phyloP scores from a whole-genome alignment of 2,888 invertebrate genomes.

The Amphipoea oculea region DNA sequence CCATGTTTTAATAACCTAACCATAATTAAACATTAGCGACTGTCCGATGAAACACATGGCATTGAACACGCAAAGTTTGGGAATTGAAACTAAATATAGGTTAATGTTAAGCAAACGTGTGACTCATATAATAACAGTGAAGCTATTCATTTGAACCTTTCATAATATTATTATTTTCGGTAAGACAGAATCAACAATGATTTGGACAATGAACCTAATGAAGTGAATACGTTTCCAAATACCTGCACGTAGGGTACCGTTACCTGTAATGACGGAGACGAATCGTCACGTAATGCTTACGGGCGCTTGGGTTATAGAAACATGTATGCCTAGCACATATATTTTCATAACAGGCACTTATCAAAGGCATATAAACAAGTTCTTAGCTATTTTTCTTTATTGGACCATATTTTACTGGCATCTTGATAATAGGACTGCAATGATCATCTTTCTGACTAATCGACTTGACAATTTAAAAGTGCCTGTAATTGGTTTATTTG shows the following conservation, averaged over 20 bases:
- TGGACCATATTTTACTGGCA: background rate
- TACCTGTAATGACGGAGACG: constrained; percentile 43
- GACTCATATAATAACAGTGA: constrained; percentile 43
- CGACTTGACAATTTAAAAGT: no score
- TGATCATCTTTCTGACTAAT: background rate
- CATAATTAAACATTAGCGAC: constrained; percentile 31
- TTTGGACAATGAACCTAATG: constrained; percentile 34
- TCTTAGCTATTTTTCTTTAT: background rate
- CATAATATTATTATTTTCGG: constrained; percentile 36
- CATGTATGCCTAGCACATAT: constrained; percentile 29
- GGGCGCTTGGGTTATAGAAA: constrained; percentile 6
- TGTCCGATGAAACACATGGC: constrained; percentile 32
- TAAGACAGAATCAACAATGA: constrained; percentile 15
- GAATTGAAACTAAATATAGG: constrained; percentile 49
- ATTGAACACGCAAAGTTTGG: constrained; percentile 48
- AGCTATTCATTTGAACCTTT: constrained; percentile 15
- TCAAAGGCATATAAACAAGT: background rate
- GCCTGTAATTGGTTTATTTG: background rate
- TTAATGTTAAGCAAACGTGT: constrained; percentile 47
- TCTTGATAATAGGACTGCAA: background rate
- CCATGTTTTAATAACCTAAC: constrained; percentile 37
- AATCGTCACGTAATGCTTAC: constrained; percentile 36
- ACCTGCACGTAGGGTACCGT: constrained; percentile 22
- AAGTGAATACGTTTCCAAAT: constrained; percentile 31
- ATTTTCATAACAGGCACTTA: constrained; percentile 13